These are phyloP conservation scores for Tiphia femorata DNA, from an alignment of 2,888 invertebrate species.

Conservation along the genomic window DNA sequence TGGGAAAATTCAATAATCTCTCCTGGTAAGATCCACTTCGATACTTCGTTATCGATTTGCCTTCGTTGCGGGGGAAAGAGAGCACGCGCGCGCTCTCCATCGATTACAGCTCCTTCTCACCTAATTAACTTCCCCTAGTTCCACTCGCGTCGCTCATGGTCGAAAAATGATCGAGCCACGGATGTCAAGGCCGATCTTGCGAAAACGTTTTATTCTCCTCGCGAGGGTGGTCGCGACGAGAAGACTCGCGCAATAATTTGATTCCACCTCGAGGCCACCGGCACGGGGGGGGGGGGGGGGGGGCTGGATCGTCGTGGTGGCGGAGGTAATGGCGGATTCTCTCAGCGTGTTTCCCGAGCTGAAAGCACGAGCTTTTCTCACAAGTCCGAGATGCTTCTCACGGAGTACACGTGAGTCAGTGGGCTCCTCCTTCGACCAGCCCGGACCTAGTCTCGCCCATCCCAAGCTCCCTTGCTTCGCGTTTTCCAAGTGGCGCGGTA, in stretches of 20 bases:
- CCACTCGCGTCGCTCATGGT: too few relatives aligned
- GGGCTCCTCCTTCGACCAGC: constrained; percentile 1
- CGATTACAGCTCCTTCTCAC: too few relatives aligned
- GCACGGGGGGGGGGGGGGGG: too few relatives aligned
- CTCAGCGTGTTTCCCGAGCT: neutral
- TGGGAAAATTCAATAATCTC: too few relatives aligned
- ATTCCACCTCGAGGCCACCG: constrained; percentile 2
- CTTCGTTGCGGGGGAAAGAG: too few relatives aligned
- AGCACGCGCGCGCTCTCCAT: too few relatives aligned
- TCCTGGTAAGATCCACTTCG: too few relatives aligned
- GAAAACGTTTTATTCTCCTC: neutral
- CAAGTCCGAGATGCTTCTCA: neutral
- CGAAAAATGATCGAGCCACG: neutral
- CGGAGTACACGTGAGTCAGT: neutral
- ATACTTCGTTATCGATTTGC: too few relatives aligned
- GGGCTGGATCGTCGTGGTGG: neutral
- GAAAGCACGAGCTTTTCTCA: neutral
- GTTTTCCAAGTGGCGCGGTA: constrained; percentile 1
- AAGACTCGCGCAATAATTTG: constrained; percentile 22
- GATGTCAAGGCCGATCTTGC: too few relatives aligned
- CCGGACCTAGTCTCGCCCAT: neutral
- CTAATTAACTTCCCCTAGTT: too few relatives aligned
- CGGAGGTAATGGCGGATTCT: neutral
- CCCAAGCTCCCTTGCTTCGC: neutral
- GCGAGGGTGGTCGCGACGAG: constrained; percentile 2